Conservation (phyloP, 2,113 vertebrate genomes). For the Nothobranchius kuhntae region DNA sequence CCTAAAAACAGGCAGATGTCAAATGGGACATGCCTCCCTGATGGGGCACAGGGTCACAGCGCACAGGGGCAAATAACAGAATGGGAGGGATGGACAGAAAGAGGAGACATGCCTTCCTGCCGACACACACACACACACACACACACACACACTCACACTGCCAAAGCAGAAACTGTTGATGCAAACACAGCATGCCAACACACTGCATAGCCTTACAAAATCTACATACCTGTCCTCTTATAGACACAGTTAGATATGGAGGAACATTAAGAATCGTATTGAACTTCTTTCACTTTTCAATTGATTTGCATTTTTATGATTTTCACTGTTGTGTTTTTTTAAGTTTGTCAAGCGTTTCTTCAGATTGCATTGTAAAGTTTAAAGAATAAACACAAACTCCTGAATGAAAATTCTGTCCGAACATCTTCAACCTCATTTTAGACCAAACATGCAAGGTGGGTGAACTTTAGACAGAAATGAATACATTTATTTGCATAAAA, state of each 20-base stretch:
- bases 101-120: conserved; percentile 54
- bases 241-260: not conserved
- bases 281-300: too few relatives aligned
- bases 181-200: conserved; percentile 57
- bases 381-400: too few relatives aligned
- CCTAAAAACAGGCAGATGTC: conserved; percentile 81
- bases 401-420: too few relatives aligned
- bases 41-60: conserved; percentile 78
- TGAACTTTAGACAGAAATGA: not conserved
- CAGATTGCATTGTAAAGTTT: too few relatives aligned
- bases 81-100: conserved; percentile 56
- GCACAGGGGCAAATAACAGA: conserved; percentile 76
- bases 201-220: conserved; percentile 9
- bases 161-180: conserved; percentile 43
- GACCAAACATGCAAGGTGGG: not conserved
- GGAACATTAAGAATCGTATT: too few relatives aligned
- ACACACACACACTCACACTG: conserved; percentile 23
- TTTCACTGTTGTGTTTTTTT: too few relatives aligned
- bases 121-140: conserved; percentile 25
- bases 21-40: conserved; percentile 75
- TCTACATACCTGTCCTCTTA: not conserved
- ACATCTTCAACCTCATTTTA: too few relatives aligned
- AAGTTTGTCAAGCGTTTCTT: too few relatives aligned
- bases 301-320: too few relatives aligned
- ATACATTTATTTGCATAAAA: not conserved